phyloP scores from a whole-genome alignment of 1,140 invertebrate species.

The Pristionchus pacificus region DNA sequence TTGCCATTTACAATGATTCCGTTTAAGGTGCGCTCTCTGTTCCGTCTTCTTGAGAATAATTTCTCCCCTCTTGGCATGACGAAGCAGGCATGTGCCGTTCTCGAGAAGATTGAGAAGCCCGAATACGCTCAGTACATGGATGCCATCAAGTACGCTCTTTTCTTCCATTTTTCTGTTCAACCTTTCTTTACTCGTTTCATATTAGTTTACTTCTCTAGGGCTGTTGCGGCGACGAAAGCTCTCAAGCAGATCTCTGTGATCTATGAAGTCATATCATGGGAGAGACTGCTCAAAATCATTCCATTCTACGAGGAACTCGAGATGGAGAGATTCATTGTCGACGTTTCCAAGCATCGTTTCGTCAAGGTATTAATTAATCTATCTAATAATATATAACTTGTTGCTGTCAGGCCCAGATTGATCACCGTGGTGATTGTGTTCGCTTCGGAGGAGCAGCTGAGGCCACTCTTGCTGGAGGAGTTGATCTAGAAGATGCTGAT shows the following conservation, averaged over 20 bases:
- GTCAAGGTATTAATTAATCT: constrained; percentile 23
- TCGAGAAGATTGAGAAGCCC: constrained; percentile 25
- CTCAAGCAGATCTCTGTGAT: constrained; percentile 52
- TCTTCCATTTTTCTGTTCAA: no score
- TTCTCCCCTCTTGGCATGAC: constrained; percentile 49
- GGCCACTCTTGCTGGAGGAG: constrained; percentile 45
- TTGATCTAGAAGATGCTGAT: constrained; percentile 43
- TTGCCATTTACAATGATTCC: background rate
- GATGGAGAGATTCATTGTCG: constrained; percentile 50
- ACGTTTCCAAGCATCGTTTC: constrained; percentile 49
- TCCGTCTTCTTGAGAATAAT: constrained; percentile 49
- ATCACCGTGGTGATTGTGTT: constrained; percentile 50
- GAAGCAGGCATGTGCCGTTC: constrained; percentile 16
- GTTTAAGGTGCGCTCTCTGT: constrained; percentile 34
- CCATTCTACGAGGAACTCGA: constrained; percentile 46
- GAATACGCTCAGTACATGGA: constrained; percentile 44
- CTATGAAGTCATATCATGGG: constrained; percentile 51
- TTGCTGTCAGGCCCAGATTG: constrained; percentile 39
- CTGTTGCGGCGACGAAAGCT: constrained; percentile 49
- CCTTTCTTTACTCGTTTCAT: background rate
- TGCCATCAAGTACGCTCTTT: constrained; percentile 18
- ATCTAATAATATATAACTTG: constrained; percentile 14
- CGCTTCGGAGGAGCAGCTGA: constrained; percentile 46
- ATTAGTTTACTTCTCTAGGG: background rate
- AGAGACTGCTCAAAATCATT: constrained; percentile 46